Percentiles rank a stretch among this genome's conserved stretches.
Evolutionary conservation across 2,113 vertebrate genomes (phyloP).

Genomic region (Apistogramma diplotaenia): DNA sequence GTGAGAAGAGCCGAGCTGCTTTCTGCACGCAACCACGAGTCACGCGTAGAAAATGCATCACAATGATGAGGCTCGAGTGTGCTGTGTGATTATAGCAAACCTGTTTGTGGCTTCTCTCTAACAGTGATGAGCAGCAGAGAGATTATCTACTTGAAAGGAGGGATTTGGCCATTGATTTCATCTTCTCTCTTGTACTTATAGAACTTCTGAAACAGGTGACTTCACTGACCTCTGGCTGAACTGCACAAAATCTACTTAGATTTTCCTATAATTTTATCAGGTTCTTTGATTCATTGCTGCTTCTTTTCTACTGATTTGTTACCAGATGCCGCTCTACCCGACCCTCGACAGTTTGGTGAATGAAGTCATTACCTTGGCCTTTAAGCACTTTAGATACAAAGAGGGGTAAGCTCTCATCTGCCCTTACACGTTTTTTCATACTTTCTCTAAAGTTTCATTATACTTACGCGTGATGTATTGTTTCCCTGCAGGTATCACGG

Average conservation of each 20-base stretch:
- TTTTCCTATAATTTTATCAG: not conserved
- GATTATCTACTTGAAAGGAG: conserved; percentile 97
- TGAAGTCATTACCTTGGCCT: conserved; percentile 95
- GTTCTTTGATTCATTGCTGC: not conserved
- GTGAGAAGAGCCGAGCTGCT: conserved; percentile 62
- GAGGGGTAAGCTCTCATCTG: conserved; percentile 85
- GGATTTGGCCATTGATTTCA: conserved; percentile 98
- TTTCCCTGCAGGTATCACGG: conserved; percentile 87
- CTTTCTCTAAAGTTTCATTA: not conserved
- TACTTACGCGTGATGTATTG: not conserved
- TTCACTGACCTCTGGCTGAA: not conserved
- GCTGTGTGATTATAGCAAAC: not conserved
- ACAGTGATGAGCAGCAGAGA: conserved; percentile 93
- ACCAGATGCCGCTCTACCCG: conserved; percentile 94
- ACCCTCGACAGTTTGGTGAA: conserved; percentile 92
- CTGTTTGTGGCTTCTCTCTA: conserved; percentile 41
- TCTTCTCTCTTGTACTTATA: conserved; percentile 97
- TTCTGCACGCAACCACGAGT: not conserved
- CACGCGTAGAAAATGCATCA: not conserved
- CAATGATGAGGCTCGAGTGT: not conserved
- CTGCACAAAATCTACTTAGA: not conserved
- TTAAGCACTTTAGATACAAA: conserved; percentile 99
- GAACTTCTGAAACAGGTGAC: conserved; percentile 97
- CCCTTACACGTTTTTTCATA: not conserved
- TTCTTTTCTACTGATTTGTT: conserved; percentile 35